Evolutionary conservation across 2,888 invertebrate genomes (phyloP).

Genomic region (Synanthedon tipuliformis): DNA sequence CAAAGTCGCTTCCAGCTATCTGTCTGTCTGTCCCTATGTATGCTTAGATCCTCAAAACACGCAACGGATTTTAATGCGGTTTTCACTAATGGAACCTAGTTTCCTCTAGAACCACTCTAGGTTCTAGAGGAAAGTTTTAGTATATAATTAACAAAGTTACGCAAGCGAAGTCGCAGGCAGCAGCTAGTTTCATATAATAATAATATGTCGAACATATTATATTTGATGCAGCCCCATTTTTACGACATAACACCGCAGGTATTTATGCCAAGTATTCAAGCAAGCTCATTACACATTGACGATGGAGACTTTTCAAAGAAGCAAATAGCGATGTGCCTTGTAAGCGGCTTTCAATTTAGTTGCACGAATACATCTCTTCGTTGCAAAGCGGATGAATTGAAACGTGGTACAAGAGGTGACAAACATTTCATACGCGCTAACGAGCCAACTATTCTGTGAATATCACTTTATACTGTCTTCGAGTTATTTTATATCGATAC

Average conservation of each 20-base stretch:
- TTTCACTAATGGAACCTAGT: too few relatives aligned
- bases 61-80: too few relatives aligned
- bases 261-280: not conserved
- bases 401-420: constrained; percentile 4
- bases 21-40: too few relatives aligned
- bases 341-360: constrained; percentile 29
- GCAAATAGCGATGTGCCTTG: constrained; percentile 15
- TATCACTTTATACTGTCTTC: not conserved
- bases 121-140: too few relatives aligned
- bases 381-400: constrained; percentile 3
- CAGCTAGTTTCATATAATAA: too few relatives aligned
- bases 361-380: constrained; percentile 15
- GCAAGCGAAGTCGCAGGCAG: too few relatives aligned
- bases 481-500: too few relatives aligned
- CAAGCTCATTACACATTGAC: not conserved
- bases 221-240: not conserved
- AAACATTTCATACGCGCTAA: constrained; percentile 3
- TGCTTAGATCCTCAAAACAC: too few relatives aligned
- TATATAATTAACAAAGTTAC: too few relatives aligned
- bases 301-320: not conserved
- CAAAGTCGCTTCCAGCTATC: too few relatives aligned
- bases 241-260: not conserved
- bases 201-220: too few relatives aligned
- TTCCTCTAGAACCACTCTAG: too few relatives aligned
- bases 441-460: constrained; percentile 2